phyloP scores from a whole-genome alignment of 2,113 vertebrate species.

The Corvus hawaiiensis region DNA sequence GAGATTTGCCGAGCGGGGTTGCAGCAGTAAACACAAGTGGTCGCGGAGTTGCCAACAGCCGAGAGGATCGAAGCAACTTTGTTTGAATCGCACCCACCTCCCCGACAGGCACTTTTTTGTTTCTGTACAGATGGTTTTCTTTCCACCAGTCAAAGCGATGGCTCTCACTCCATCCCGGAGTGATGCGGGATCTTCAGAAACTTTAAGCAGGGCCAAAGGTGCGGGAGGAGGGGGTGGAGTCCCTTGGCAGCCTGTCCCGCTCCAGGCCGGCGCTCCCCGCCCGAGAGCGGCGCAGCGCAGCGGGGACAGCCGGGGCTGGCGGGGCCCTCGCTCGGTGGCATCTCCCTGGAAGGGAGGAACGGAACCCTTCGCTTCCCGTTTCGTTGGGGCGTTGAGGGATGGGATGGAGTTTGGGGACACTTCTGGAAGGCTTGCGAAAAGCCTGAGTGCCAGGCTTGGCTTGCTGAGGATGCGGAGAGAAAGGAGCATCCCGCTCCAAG shows the following conservation, averaged over 20 bases:
- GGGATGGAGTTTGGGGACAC: not conserved
- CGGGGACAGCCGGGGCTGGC: not conserved
- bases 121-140: not conserved
- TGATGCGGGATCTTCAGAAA: not conserved
- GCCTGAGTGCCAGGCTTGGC: not conserved
- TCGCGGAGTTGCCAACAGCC: conserved; percentile 8
- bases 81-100: not conserved
- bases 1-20: conserved; percentile 51
- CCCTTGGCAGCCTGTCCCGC: not conserved
- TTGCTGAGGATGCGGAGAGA: rapidly evolving
- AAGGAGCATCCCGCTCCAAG: not conserved
- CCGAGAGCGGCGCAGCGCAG: not conserved
- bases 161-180: not conserved
- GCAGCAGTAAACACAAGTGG: conserved; percentile 57
- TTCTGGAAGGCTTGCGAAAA: not conserved
- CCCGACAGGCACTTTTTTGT: not conserved
- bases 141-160: not conserved
- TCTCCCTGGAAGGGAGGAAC: not conserved
- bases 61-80: not conserved
- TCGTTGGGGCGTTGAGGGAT: rapidly evolving
- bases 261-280: not conserved
- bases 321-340: not conserved
- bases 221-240: not conserved
- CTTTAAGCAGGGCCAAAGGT: not conserved
- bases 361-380: rapidly evolving